Base-by-base conservation (phyloP, 2,888 invertebrate species). In the Agriopis aurantiaria region DNA sequence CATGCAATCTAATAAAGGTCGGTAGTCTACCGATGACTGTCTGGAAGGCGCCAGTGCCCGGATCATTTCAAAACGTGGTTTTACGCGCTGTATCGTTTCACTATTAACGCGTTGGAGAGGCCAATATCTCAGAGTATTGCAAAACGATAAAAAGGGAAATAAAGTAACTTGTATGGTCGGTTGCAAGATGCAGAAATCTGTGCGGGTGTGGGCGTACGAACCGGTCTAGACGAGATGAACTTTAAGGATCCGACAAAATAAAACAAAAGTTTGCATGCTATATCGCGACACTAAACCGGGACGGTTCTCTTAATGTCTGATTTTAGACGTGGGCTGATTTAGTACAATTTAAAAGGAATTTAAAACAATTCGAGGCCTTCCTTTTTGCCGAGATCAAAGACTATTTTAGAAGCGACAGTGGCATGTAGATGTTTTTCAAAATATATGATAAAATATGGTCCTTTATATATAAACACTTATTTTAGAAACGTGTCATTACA, bases 111-210 rank as follows among this genome's bases (percentile, higher is more conserved):
- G 75, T 80, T 79, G 82, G 79, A 82, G 84, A 83, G 83, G 85
- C 84, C 86, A 87, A 90, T 91, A 91, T 90, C 90, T 87, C 79
- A 85, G 81, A 76, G 87, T 87, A 90, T 89, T 89, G 90, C 89
- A 91, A 92, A 93, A 91, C 79, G 87, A 90, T 90, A 89, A 92
- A 93, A 93, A 92, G 82, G 85, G 86, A 88, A 86, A 89, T 90
- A 90, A 92, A 91, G 88, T 88, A 90, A 92, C 90, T 92, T 88
- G 93, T 91, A 90, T 87, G 91, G 92, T 88, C 84, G 88, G 90
- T 90, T 90, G 91, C 91, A 89, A 91, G 92, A 92, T 92, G 93
- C 93, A 93, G 92, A 93, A 93, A 94, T 93, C 93, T 91, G 92
- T 91, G 91, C 91, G 88, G 59, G 84, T 84, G 92, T 91, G 88